phyloP scores from a whole-genome alignment of 2,888 invertebrate genomes.

The Lochmaea crataegi region DNA sequence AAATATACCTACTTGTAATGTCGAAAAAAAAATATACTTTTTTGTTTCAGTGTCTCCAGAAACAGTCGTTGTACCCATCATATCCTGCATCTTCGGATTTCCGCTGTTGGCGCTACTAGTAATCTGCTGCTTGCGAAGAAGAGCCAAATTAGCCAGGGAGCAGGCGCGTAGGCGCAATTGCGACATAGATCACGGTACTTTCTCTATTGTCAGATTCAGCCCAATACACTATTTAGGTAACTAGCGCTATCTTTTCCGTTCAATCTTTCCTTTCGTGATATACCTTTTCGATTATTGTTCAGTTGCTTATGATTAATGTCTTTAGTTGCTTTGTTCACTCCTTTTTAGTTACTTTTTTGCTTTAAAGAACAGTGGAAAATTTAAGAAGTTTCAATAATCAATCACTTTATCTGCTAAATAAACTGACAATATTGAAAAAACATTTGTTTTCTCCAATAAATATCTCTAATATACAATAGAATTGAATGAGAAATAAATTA shows the following conservation, averaged over 20 bases:
- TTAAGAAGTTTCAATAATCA: no score
- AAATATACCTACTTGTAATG: neutral
- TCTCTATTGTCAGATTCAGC: constrained; percentile 83
- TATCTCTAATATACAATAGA: no score
- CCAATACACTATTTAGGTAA: constrained; percentile 79
- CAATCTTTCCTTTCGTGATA: constrained; percentile 34
- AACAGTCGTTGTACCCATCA: constrained; percentile 88
- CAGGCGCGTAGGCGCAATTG: constrained; percentile 84
- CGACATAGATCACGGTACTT: constrained; percentile 84
- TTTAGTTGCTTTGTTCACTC: constrained; percentile 31
- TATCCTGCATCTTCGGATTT: constrained; percentile 91
- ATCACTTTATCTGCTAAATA: no score
- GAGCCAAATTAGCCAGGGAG: constrained; percentile 87
- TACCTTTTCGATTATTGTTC: constrained; percentile 7
- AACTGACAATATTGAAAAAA: no score
- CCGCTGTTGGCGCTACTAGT: constrained; percentile 87
- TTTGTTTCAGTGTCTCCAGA: constrained; percentile 82
- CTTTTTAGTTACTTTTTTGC: neutral
- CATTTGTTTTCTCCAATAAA: no score
- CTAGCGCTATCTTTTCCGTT: constrained; percentile 55
- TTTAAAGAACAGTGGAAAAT: constrained; percentile 4
- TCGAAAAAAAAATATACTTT: neutral
- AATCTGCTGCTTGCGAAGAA: constrained; percentile 85
- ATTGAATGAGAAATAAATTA: no score
- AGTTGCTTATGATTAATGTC: constrained; percentile 6